Conservation (phyloP, 1,140 invertebrate species). For the Brachionus rubens region DNA sequence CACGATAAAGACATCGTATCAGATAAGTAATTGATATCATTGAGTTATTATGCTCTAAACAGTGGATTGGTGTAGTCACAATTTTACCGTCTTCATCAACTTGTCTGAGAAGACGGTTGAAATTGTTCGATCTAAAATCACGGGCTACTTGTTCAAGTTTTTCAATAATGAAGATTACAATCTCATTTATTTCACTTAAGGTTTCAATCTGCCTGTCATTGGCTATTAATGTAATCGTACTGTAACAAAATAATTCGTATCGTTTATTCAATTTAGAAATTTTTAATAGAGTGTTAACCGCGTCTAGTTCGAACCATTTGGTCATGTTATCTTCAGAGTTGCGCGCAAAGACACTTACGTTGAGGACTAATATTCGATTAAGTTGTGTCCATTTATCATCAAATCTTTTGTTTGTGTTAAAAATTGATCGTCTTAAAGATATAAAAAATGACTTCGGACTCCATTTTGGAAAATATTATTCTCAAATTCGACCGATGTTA, state of each 20-base stretch:
- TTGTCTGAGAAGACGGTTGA: neutral
- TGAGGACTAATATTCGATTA: too few species aligned
- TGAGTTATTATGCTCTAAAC: neutral
- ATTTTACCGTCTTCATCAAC: too few species aligned
- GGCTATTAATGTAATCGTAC: neutral
- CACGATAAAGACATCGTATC: neutral
- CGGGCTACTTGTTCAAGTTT: neutral
- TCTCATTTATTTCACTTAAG: neutral
- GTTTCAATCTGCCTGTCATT: slow-evolving; percentile 18
- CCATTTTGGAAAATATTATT: too few species aligned
- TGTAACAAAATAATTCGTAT: neutral
- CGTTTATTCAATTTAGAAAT: neutral
- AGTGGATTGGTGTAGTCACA: too few species aligned
- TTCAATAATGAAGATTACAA: neutral
- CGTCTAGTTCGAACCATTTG: slow-evolving; percentile 4
- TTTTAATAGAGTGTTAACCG: neutral
- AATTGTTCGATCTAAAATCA: slow-evolving; percentile 6
- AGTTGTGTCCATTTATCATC: too few species aligned
- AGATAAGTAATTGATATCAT: neutral
- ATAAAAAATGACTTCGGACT: too few species aligned
- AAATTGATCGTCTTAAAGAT: too few species aligned
- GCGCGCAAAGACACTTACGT: too few species aligned
- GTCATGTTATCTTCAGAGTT: too few species aligned
- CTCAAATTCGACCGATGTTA: too few species aligned
- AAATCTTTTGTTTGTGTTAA: too few species aligned